Base-by-base conservation (phyloP, 1,140 invertebrate genomes). In the Bacillus rossius region DNA sequence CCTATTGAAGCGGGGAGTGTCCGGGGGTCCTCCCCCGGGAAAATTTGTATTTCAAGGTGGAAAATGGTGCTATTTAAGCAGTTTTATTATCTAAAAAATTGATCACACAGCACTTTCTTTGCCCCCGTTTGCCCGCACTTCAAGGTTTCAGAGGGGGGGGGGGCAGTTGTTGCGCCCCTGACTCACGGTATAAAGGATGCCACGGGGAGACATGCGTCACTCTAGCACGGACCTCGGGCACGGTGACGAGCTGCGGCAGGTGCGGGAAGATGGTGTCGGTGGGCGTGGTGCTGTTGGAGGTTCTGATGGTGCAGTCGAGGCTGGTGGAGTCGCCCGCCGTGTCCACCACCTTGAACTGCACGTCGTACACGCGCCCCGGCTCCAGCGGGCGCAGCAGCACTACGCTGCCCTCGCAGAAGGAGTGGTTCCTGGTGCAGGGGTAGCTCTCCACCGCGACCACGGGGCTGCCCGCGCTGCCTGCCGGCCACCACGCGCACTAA, bases 211-310 rank as follows among this genome's bases (percentile, higher is more conserved):
- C n/a, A n/a, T n/a, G n/a, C n/a, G n/a, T n/a, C n/a, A n/a, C n/a
- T n/a, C n/a, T n/a, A n/a, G n/a, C n/a, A n/a, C n/a, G n/a, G n/a
- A 89, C 87, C 82, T 92, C 90, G 4, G 88, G 85, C 45, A 91
- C 82, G 75, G 87, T 83, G 62, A 92, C 83, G 55, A 92, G 82
- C 23, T 83, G 81, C 8, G 89, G 88, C 65, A 88, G 85, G 62
- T 90, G 87, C n/a, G 89, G 88, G 70, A 92, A 92, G 72, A 91
- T 88, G 63, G 83, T 82, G 68, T 87, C 85, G 63, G 84, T 78
- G 20, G 86, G 84, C 50, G 88, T 88, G 13, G 86, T 87, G 22
- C 85, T 85, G 72, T 91, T 88, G 23, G 90, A 92, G 45, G 87
- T 89, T 29, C 85, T 85, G 73, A 94, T 87, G 49, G 88, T 89